These are phyloP conservation scores for Arbacia lixula DNA, from an alignment of 53 echinoderm and acorn worm genomes.

Conservation along the genomic window DNA sequence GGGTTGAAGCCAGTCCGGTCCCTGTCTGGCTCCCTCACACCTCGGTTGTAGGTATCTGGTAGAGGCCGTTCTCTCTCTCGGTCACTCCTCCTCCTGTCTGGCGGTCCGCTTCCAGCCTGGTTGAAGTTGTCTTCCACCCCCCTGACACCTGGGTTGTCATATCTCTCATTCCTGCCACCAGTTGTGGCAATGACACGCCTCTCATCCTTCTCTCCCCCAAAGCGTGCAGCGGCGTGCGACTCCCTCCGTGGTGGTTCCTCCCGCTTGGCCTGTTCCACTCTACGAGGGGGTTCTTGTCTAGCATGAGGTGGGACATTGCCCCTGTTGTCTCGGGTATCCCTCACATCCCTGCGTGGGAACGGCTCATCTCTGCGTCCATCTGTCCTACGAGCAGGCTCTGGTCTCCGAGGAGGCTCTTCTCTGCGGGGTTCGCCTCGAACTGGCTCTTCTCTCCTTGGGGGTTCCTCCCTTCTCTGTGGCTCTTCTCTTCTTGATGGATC, in stretches of 20 bases:
- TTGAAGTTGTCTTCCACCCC: conserved; percentile 16
- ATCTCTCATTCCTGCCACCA: conserved; percentile 41
- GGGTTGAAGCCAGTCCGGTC: conserved; percentile 40
- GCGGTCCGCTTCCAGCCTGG: conserved; percentile 37
- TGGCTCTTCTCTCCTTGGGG: conserved; percentile 55
- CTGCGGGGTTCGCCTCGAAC: conserved; percentile 48
- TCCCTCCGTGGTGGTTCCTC: conserved; percentile 53
- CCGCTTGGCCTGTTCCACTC: conserved; percentile 47
- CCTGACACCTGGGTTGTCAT: conserved; percentile 3
- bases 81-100: conserved; percentile 35
- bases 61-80: conserved; percentile 42
- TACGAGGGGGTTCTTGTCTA: conserved; percentile 30
- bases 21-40: conserved; percentile 33
- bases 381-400: neutral
- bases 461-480: conserved; percentile 43
- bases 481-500: conserved; percentile 66
- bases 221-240: conserved; percentile 20
- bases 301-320: conserved; percentile 21
- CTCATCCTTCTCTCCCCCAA: conserved; percentile 60
- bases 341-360: conserved; percentile 38
- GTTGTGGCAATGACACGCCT: conserved; percentile 43
- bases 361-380: conserved; percentile 49
- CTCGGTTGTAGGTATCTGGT: neutral
- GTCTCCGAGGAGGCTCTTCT: conserved; percentile 16
- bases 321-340: conserved; percentile 29